Evolutionary conservation across 1,140 invertebrate species (phyloP).

Genomic region (Drosophila tani): DNA sequence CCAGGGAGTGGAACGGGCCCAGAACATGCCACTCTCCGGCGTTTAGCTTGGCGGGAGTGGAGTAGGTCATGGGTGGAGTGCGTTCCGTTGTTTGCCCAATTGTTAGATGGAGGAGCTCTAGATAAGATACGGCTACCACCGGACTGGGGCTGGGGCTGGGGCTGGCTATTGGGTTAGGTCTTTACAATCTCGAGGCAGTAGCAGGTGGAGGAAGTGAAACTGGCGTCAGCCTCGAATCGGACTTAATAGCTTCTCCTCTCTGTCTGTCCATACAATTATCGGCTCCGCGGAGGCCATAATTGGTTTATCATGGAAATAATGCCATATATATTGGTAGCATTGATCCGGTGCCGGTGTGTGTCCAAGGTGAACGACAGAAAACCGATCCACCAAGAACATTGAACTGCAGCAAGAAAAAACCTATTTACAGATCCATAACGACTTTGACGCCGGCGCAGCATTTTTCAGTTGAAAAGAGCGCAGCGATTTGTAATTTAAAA

Average conservation of each 20-base stretch:
- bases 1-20: conserved; percentile 28
- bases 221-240: conserved; percentile 16
- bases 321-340: conserved; percentile 18
- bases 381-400: conserved; percentile 36
- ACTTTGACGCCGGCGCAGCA: background rate
- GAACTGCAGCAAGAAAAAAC: conserved; percentile 34
- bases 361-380: conserved; percentile 53
- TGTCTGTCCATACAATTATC: conserved; percentile 53
- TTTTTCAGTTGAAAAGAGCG: background rate
- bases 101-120: conserved; percentile 20
- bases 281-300: conserved; percentile 38
- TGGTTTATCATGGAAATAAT: conserved; percentile 51
- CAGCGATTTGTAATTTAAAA: conserved; percentile 25
- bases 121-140: conserved; percentile 9
- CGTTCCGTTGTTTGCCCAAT: conserved; percentile 26
- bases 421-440: conserved; percentile 17
- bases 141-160: too few relatives aligned
- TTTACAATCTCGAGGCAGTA: background rate
- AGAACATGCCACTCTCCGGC: conserved; percentile 44
- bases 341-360: conserved; percentile 18
- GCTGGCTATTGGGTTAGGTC: conserved; percentile 9
- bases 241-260: conserved; percentile 7
- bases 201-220: background rate
- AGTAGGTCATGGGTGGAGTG: conserved; percentile 41
- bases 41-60: conserved; percentile 16